Evolutionary conservation across 2,797 vertebrate genomes (phyloP), one percentile per base, ranked within the genome.

Genomic region (Ptychobarbus kaznakovi): DNA sequence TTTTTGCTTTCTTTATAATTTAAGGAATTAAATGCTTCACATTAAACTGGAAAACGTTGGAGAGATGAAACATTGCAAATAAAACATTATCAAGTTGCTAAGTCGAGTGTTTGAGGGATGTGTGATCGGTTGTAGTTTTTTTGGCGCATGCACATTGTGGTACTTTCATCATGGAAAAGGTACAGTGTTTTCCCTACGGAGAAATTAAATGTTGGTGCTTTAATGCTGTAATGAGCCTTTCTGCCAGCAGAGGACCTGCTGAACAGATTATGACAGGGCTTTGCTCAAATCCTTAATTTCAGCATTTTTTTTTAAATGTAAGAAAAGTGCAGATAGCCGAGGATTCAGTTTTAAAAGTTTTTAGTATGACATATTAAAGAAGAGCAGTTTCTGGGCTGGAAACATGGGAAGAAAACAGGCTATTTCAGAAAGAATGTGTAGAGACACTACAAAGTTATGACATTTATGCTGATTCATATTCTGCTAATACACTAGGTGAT

Each of bases 21-120:
- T 97, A 96, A 97, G 95, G 93, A 95, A 96, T 96, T 93, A 93
- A 80, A 95, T 95, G 95, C 96, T 97, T 97, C 96, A 95, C 96
- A 94, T 95, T 93, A 93, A 97, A 97, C 96, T 97, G 96, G 96
- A 97, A 66, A 95, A 95, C 93, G 94, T 91, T 93, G 96, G 95
- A 95, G 92, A 93, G 90, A 94, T 82, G 87, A 92, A 94, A 93
- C 93, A 95, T 95, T 95, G 93, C 94, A 95, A 96, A 96, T 96
- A 96, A 96, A 97, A 96, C 91, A 95, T 92, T 95, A 92, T 92
- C 88, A 91, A 90, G 93, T 95, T 95, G 93, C 94, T 90, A 90
- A 92, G 85, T 77, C 28, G 74, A 78, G 77, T 83, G 83, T 87
- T 77, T 81, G 49, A 83, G 69, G 58, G 42, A 82, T 80, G 25